Evolutionary conservation across 2,888 invertebrate species (phyloP).

Genomic region (Cosmia pyralina): DNA sequence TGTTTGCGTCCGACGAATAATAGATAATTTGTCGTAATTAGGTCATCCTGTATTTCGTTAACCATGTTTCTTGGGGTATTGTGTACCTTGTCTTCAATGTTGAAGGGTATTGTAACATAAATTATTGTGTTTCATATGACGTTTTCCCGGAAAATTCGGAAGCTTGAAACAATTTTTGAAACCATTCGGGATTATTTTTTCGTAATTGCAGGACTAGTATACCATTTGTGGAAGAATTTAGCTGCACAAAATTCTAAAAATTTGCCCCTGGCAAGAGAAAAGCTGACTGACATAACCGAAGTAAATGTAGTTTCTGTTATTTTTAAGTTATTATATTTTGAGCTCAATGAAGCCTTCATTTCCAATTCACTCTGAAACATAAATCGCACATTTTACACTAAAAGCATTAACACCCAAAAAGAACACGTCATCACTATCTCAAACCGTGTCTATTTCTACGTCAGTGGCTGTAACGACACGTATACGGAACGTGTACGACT

Average conservation of each 20-base stretch:
- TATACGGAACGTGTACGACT: constrained; percentile 66
- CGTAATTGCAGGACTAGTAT: background rate
- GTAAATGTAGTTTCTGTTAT: background rate
- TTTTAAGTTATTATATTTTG: background rate
- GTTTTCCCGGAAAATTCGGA: constrained; percentile 8
- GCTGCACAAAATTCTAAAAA: background rate
- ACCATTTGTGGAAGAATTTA: background rate
- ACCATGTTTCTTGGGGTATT: constrained; percentile 41
- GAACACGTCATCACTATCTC: constrained; percentile 55
- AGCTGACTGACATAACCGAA: too few species aligned
- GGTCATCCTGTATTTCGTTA: constrained; percentile 40
- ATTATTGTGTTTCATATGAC: constrained; percentile 17
- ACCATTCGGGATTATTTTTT: background rate
- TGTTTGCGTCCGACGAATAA: constrained; percentile 35
- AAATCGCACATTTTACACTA: background rate
- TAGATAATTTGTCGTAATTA: constrained; percentile 57
- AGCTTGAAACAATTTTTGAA: background rate
- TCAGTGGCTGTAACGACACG: constrained; percentile 66
- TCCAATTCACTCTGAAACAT: background rate
- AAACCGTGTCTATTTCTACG: constrained; percentile 61
- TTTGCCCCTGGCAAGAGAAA: too few species aligned
- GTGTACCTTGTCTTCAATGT: constrained; percentile 23
- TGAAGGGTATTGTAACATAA: constrained; percentile 34
- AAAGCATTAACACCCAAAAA: constrained; percentile 26
- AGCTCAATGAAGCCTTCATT: background rate